These are phyloP conservation scores for Cylindroiulus punctatus DNA, from an alignment of 2,888 invertebrate genomes.

Conservation along the genomic window DNA sequence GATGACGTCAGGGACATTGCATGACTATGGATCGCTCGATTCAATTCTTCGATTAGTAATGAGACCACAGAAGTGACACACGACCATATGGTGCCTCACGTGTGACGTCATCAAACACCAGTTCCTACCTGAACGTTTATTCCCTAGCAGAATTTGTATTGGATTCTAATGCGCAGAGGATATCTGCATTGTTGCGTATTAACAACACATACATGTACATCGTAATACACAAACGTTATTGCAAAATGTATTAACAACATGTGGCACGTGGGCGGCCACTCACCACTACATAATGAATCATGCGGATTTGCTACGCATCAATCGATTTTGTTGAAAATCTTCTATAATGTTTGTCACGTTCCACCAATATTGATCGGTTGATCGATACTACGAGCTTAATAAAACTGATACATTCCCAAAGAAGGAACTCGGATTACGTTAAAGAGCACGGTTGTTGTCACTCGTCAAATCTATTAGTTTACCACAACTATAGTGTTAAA, in stretches of 20 bases:
- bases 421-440: too few species aligned
- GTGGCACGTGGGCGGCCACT: conserved; percentile 13
- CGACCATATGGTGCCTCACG: neutral
- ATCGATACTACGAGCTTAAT: neutral
- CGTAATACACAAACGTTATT: neutral
- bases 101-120: neutral
- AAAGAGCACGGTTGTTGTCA: too few species aligned
- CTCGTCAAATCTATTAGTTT: too few species aligned
- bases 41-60: too few species aligned
- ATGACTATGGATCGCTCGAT: too few species aligned
- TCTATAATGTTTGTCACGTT: neutral
- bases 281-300: neutral
- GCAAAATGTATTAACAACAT: neutral
- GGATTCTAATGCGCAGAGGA: neutral
- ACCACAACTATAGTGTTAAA: neutral
- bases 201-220: neutral
- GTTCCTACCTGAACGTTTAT: neutral
- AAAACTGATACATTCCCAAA: neutral
- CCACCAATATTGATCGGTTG: neutral
- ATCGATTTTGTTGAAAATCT: conserved; percentile 24
- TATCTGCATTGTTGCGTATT: neutral
- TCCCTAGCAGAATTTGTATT: neutral
- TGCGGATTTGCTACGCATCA: neutral
- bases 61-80: too few species aligned
- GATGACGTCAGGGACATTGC: too few species aligned